Evolutionary conservation across 1,140 invertebrate species (phyloP).

Genomic region (Ceratina australensis): DNA sequence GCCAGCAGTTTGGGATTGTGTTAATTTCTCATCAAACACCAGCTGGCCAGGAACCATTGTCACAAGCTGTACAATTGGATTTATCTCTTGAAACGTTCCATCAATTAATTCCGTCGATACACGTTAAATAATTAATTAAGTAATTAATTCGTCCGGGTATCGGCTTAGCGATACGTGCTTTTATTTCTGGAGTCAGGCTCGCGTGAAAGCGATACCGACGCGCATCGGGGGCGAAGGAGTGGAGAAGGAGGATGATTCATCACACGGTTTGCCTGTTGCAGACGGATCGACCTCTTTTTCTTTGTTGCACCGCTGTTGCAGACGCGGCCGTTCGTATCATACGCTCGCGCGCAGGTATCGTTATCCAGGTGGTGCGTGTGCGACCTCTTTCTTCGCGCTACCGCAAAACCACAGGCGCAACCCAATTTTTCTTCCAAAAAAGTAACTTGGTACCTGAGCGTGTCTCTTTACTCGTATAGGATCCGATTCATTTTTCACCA

Average conservation of each 20-base stretch:
- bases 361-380: neutral
- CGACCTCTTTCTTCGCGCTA: conserved; percentile 34
- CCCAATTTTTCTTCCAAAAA: conserved; percentile 33
- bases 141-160: neutral
- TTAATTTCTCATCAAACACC: no score
- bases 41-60: no score
- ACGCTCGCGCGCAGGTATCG: conserved; percentile 18
- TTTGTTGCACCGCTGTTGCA: neutral
- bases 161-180: neutral
- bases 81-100: no score
- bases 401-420: conserved; percentile 42
- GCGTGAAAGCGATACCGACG: conserved; percentile 40
- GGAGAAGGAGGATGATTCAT: conserved; percentile 59
- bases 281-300: conserved; percentile 65
- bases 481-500: no score
- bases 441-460: conserved; percentile 4
- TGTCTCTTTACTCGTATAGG: neutral
- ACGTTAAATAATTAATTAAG: neutral
- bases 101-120: no score
- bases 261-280: conserved; percentile 52
- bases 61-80: no score
- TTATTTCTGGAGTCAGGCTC: neutral
- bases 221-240: neutral
- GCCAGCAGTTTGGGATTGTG: no score
- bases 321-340: neutral